Conservation (phyloP, 2,113 vertebrate genomes). For the Gadus macrocephalus region DNA sequence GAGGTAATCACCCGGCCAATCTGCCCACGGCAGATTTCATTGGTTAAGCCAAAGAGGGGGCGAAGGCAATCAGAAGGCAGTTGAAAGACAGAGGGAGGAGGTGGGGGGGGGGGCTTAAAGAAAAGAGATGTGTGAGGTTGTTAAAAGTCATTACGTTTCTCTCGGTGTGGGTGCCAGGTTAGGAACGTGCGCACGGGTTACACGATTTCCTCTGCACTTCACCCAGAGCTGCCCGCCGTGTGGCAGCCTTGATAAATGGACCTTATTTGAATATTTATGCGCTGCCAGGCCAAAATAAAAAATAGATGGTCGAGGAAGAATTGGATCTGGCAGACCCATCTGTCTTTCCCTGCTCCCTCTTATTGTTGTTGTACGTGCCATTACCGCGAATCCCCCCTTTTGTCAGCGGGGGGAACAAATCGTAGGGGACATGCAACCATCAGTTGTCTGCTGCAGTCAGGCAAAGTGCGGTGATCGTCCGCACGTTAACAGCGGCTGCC, state of each 20-base stretch:
- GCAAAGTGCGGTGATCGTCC: constrained; percentile 52
- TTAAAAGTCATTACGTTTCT: constrained; percentile 32
- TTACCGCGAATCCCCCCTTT: constrained; percentile 62
- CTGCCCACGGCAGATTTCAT: constrained; percentile 56
- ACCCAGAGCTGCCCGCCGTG: constrained; percentile 36
- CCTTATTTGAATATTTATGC: constrained; percentile 69
- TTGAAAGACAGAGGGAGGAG: constrained; percentile 40
- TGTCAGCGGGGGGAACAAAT: constrained; percentile 65
- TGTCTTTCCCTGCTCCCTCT: constrained; percentile 68
- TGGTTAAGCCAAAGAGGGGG: constrained; percentile 61
- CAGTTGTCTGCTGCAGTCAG: constrained; percentile 54
- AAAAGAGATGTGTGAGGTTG: constrained; percentile 22
- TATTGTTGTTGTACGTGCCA: constrained; percentile 63
- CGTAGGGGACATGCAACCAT: constrained; percentile 52
- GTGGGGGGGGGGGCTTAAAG: constrained; percentile 40
- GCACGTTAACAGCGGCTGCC: constrained; percentile 40
- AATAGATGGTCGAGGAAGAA: constrained; percentile 80
- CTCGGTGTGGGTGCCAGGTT: constrained; percentile 37
- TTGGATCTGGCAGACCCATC: constrained; percentile 81
- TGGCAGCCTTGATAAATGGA: constrained; percentile 62
- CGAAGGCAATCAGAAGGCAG: constrained; percentile 56
- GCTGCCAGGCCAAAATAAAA: constrained; percentile 73
- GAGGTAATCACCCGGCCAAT: constrained; percentile 68
- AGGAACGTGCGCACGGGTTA: constrained; percentile 28
- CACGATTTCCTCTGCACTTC: constrained; percentile 44